Conservation (phyloP, 2,888 invertebrate species). For the Troilus luridus region DNA sequence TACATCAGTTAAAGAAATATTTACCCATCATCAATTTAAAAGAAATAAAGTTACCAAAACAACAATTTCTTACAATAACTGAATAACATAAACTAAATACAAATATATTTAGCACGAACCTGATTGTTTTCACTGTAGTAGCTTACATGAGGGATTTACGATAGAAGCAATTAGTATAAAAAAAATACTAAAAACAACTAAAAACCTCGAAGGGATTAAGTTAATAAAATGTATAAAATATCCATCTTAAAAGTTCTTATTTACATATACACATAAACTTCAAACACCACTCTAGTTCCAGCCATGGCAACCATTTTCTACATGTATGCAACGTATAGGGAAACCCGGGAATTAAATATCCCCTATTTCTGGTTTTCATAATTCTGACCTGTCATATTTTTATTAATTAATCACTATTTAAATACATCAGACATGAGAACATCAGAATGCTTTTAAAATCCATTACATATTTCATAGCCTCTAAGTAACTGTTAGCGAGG, state of each 20-base stretch:
- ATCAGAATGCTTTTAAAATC: neutral
- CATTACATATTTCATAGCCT: neutral
- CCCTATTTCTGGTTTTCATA: constrained; percentile 58
- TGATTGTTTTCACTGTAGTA: constrained; percentile 52
- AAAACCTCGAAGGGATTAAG: constrained; percentile 20
- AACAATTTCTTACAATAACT: constrained; percentile 27
- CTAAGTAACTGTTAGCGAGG: constrained; percentile 6
- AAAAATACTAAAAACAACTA: constrained; percentile 50
- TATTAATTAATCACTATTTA: constrained; percentile 18
- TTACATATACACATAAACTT: constrained; percentile 60
- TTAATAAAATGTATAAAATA: constrained; percentile 59
- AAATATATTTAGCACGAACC: constrained; percentile 58
- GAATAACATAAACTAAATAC: neutral
- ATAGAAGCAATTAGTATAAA: constrained; percentile 53
- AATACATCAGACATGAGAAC: neutral
- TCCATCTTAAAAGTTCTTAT: constrained; percentile 54
- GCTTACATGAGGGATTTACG: constrained; percentile 58
- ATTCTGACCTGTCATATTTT: constrained; percentile 46
- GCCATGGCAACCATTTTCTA: constrained; percentile 62
- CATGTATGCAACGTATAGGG: constrained; percentile 60
- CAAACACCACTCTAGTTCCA: constrained; percentile 59
- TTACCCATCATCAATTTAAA: neutral
- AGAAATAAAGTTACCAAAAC: neutral
- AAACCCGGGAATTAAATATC: constrained; percentile 60
- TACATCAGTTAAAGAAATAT: neutral